Base-by-base conservation (phyloP, 2,113 vertebrate genomes). In the Nyctibius bracteatus region DNA sequence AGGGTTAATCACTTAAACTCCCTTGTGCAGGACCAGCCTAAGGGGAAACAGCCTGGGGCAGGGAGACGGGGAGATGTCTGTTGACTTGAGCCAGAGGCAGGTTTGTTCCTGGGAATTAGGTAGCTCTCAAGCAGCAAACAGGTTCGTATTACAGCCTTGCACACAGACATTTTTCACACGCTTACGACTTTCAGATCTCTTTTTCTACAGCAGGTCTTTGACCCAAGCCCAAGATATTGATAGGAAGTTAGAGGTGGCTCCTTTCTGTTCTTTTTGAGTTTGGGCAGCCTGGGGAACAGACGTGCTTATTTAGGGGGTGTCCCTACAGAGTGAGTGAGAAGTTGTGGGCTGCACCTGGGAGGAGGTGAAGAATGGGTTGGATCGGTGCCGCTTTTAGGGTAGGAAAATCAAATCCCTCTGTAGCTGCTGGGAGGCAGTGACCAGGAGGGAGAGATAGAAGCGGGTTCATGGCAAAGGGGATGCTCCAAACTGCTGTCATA, bases 1-100 rank as follows among this genome's bases (percentile, higher is more conserved):
- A 71, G 88, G 67, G 59, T 95, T 96, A 94, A 94, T 66, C 55
- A 27, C 74, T 73, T 61, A 37, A 58, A 54, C 28, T 57, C 58
- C 37, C 27, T 65, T 37, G 5, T 37, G 12, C 11, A 14, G 35
- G 35, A 8, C 17, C 52, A 67, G 43, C 12, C 21, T 14, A 25
- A 22, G 31, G 37, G 30, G 11, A 88, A 80, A 67, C 1, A 83
- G 58, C n/a, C 39, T 22, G 4, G 67, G 27, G 28, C 20, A 57
- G 23, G 46, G 63, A 41, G 28, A 1, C 25, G 30, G 59, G 65
- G 55, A 67, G 33, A n/a, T 3, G 5, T 15, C 4, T 71, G 59
- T 37, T 81, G 68, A 43, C 30, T 44, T 46, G 61, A 91, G 84
- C 51, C 41, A 88, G 49, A 30, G 46, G 63, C 20, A 33, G 67